Conservation (phyloP, 2,888 invertebrate species). For the Hirtodrosophila trivittata region DNA sequence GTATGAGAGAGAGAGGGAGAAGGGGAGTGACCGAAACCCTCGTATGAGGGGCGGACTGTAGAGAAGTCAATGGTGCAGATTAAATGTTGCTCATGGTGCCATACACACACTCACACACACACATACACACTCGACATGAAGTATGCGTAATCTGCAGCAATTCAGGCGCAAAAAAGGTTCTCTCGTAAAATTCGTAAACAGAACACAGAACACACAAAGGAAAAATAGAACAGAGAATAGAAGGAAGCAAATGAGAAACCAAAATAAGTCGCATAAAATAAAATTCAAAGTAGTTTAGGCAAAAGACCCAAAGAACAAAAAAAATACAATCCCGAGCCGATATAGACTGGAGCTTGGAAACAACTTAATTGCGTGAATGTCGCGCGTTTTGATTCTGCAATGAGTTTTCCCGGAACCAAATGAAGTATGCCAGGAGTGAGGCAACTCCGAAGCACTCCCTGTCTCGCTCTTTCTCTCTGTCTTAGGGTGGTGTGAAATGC, state of each 20-base stretch:
- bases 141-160: slow-evolving; percentile 78
- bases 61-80: slow-evolving; percentile 82
- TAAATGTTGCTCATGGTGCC: slow-evolving; percentile 65
- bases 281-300: slow-evolving; percentile 71
- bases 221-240: slow-evolving; percentile 16
- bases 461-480: not conserved
- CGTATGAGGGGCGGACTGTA: slow-evolving; percentile 44
- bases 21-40: slow-evolving; percentile 38
- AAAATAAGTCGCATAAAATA: slow-evolving; percentile 56
- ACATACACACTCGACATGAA: slow-evolving; percentile 37
- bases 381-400: slow-evolving; percentile 68
- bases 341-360: slow-evolving; percentile 32
- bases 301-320: slow-evolving; percentile 27
- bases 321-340: not conserved
- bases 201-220: slow-evolving; percentile 31
- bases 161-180: slow-evolving; percentile 78
- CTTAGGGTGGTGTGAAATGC: slow-evolving; percentile 61
- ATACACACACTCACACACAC: slow-evolving; percentile 27
- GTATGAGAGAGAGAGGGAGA: slow-evolving; percentile 4
- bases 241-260: slow-evolving; percentile 38
- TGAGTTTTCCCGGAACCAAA: slow-evolving; percentile 24
- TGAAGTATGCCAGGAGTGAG: slow-evolving; percentile 16
- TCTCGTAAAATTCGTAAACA: slow-evolving; percentile 66
- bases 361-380: slow-evolving; percentile 80
- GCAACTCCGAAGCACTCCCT: slow-evolving; percentile 19